Evolutionary conservation across 2,113 vertebrate species (phyloP).

Genomic region (Rhinoderma darwinii): DNA sequence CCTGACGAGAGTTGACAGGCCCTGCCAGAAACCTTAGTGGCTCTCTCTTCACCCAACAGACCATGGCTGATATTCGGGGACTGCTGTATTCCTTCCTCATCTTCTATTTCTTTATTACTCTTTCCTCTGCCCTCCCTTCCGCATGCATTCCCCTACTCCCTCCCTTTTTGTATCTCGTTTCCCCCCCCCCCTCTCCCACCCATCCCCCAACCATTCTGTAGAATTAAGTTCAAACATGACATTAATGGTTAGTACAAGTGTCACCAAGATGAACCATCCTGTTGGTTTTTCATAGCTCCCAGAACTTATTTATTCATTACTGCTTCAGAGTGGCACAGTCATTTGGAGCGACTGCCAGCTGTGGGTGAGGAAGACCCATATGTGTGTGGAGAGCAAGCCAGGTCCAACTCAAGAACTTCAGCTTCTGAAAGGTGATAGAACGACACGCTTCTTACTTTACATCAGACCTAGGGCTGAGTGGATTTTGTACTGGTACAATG

Average conservation of each 20-base stretch:
- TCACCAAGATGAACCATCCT: slow-evolving; percentile 64
- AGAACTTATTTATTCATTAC: slow-evolving; percentile 63
- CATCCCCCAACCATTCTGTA: slow-evolving; percentile 68
- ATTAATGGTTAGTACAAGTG: slow-evolving; percentile 74
- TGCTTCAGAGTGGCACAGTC: slow-evolving; percentile 55
- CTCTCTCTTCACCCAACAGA: slow-evolving; percentile 69
- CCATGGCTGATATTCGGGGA: slow-evolving; percentile 60
- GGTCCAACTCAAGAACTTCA: slow-evolving; percentile 19
- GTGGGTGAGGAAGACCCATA: slow-evolving; percentile 55
- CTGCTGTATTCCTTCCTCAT: slow-evolving; percentile 61
- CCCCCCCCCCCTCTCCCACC: slow-evolving; percentile 43
- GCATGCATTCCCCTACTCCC: slow-evolving; percentile 59
- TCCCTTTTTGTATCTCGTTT: slow-evolving; percentile 57
- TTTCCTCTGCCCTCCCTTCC: slow-evolving; percentile 51
- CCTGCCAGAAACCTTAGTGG: slow-evolving; percentile 57
- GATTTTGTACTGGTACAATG: not conserved
- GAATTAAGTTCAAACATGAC: slow-evolving; percentile 77
- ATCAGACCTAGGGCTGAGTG: not conserved
- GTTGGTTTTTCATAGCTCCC: slow-evolving; percentile 60
- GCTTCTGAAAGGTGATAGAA: slow-evolving; percentile 51
- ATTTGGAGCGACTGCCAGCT: slow-evolving; percentile 54
- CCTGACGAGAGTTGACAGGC: slow-evolving; percentile 57
- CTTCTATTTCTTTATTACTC: slow-evolving; percentile 60
- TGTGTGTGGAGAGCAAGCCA: slow-evolving; percentile 33
- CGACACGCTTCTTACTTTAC: not conserved